Percentiles rank a stretch among this genome's conserved stretches.
Evolutionary conservation across 2,888 invertebrate genomes (phyloP).

Genomic region (Tiphia femorata): DNA sequence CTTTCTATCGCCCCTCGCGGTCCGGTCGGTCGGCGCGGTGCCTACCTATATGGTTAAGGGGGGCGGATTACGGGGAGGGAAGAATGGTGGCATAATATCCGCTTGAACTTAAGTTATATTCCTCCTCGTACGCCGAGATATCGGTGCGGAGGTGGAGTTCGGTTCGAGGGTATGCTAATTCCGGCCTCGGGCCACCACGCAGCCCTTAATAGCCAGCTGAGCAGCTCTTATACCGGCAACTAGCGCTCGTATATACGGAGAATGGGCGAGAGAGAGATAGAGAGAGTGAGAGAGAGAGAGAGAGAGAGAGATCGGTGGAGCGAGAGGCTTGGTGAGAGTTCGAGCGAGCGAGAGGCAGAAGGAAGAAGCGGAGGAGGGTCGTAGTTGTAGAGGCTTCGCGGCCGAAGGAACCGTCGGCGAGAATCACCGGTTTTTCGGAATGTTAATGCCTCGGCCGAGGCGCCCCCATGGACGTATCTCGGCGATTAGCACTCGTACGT

Average conservation of each 20-base stretch:
- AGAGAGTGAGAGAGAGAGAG: background rate
- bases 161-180: slow-evolving; percentile 67
- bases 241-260: slow-evolving; percentile 54
- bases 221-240: slow-evolving; percentile 61
- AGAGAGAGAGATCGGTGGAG: background rate
- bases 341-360: slow-evolving; percentile 12
- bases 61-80: slow-evolving; percentile 52
- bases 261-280: background rate
- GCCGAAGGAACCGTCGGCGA: slow-evolving; percentile 50
- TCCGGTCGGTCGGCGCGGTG: slow-evolving; percentile 50
- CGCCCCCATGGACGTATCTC: slow-evolving; percentile 40
- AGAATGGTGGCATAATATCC: slow-evolving; percentile 68
- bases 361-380: slow-evolving; percentile 18
- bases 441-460: slow-evolving; percentile 45
- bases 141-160: slow-evolving; percentile 66
- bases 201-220: slow-evolving; percentile 68
- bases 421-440: slow-evolving; percentile 54
- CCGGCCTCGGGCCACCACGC: slow-evolving; percentile 67
- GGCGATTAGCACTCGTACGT: slow-evolving; percentile 47
- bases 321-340: background rate
- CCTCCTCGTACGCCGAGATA: slow-evolving; percentile 56
- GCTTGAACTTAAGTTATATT: slow-evolving; percentile 66
- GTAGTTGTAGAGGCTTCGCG: slow-evolving; percentile 47
- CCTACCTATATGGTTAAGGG: slow-evolving; percentile 61
- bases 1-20: slow-evolving; percentile 42